phyloP scores from a whole-genome alignment of 2,113 vertebrate genomes.

The Gobius niger region DNA sequence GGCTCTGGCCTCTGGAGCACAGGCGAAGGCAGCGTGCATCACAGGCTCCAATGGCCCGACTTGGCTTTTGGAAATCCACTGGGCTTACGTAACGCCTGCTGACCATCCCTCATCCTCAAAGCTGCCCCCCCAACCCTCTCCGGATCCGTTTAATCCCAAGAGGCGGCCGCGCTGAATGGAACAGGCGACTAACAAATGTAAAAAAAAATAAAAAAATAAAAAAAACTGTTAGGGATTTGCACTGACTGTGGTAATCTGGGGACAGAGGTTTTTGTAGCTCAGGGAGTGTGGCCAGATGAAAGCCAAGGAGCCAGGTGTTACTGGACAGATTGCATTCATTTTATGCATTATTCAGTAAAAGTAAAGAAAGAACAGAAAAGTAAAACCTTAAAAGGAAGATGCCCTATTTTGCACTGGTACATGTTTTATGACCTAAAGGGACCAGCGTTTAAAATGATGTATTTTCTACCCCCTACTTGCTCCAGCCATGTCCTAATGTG shows the following conservation, averaged over 20 bases:
- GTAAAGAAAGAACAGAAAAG: too few species aligned
- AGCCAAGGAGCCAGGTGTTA: constrained; percentile 33
- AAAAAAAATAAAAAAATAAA: constrained; percentile 28
- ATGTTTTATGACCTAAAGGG: too few species aligned
- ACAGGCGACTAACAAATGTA: constrained; percentile 60
- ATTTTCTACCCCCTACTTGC: too few species aligned
- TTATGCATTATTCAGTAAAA: not conserved
- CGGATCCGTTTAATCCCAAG: constrained; percentile 64
- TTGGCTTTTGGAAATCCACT: constrained; percentile 58
- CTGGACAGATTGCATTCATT: constrained; percentile 13
- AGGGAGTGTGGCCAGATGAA: constrained; percentile 28
- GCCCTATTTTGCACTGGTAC: too few species aligned
- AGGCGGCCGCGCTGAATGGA: constrained; percentile 53
- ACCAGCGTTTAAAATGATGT: too few species aligned
- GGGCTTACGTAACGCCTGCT: constrained; percentile 63
- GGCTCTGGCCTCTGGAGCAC: constrained; percentile 34
- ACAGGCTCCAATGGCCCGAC: constrained; percentile 45
- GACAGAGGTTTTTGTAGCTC: constrained; percentile 39
- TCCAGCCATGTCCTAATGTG: too few species aligned
- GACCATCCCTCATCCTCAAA: constrained; percentile 62
- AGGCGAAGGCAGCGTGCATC: constrained; percentile 48
- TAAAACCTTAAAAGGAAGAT: too few species aligned
- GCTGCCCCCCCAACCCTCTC: constrained; percentile 43
- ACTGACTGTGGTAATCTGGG: constrained; percentile 65
- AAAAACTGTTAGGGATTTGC: constrained; percentile 62